Base-by-base conservation (phyloP, 2,888 invertebrate genomes). In the Atherix ibis region DNA sequence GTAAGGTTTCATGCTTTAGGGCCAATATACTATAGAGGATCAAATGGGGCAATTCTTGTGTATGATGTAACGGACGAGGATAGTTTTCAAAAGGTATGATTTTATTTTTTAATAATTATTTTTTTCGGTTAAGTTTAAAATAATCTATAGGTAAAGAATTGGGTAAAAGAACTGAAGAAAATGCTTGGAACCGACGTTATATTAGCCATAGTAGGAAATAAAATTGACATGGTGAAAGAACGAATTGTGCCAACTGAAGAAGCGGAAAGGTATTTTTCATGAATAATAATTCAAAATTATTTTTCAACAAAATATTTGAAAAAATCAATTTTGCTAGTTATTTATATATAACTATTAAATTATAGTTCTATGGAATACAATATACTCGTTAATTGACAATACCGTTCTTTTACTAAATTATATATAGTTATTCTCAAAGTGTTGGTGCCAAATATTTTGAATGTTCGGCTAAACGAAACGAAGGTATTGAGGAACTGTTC, bases 21-120 rank as follows among this genome's bases (percentile, higher is more conserved):
- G 3, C 97, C 97, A 8, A 94, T 97, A 48, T 98, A 98, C 62
- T 98, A 98, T 58, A 67, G 97, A 43, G 89, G 88, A 56, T 94
- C 95, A 17, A 88, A 97, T 64, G 97, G 97, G 44, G 98, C 97
- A 34, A 77, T 98, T 48, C 70, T 98, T 44, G 94, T 98, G 3
- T 97, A 95, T 61, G 97, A 98, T 57, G 91, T 98, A 41, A 95
- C 97, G 12, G 94, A 97, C 65, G 80, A 87, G 61, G 85, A 91
- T 54, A 92, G 94, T 1, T 95, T 97, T 63, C 79, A 78, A 53
- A 94, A 91, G 71, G 94, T 82, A 61, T 14, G 27, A 31, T 26
- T 31, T 18, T 34, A 5, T 37, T 25, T 18, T 16, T 33, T 31
- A n/a, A 35, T 22, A 34, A 13, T 16, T 12, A 19, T 25, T 13